Evolutionary conservation across 2,797 vertebrate species (phyloP).

Genomic region (Gambelia wislizenii): DNA sequence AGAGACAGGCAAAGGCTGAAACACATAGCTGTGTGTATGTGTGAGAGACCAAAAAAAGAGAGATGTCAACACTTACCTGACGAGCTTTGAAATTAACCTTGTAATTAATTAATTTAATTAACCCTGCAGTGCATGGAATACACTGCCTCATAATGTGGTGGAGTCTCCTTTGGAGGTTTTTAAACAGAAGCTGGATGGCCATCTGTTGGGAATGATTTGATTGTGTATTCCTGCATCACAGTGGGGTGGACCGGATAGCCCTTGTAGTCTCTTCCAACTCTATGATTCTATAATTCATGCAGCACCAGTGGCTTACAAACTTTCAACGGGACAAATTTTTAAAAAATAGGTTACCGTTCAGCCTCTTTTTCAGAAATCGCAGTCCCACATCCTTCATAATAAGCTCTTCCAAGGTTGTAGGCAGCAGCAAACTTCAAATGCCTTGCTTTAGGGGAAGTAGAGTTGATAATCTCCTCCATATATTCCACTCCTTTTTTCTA

Average conservation of each 20-base stretch:
- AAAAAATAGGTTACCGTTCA: conserved; percentile 77
- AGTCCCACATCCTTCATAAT: conserved; percentile 82
- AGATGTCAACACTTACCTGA: neutral
- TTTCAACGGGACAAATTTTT: neutral
- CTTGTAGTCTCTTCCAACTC: too few relatives aligned
- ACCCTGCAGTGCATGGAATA: too few relatives aligned
- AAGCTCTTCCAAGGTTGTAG: conserved; percentile 83
- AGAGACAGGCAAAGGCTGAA: neutral
- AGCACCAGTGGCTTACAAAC: neutral
- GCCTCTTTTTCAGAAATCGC: conserved; percentile 76
- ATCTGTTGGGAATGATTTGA: too few relatives aligned
- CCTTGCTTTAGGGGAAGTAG: conserved; percentile 70
- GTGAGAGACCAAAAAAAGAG: neutral
- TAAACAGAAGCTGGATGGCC: too few relatives aligned
- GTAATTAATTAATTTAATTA: too few relatives aligned
- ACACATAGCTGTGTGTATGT: too few relatives aligned
- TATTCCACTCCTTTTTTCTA: conserved; percentile 82
- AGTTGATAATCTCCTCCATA: conserved; percentile 81
- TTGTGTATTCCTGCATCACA: too few relatives aligned
- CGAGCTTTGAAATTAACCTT: too few relatives aligned
- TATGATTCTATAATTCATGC: too few relatives aligned
- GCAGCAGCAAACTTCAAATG: conserved; percentile 81
- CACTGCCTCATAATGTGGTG: too few relatives aligned
- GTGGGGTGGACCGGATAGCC: too few relatives aligned
- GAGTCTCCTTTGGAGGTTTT: too few relatives aligned